phyloP scores from a whole-genome alignment of 2,113 vertebrate genomes.

The Poecile atricapillus region DNA sequence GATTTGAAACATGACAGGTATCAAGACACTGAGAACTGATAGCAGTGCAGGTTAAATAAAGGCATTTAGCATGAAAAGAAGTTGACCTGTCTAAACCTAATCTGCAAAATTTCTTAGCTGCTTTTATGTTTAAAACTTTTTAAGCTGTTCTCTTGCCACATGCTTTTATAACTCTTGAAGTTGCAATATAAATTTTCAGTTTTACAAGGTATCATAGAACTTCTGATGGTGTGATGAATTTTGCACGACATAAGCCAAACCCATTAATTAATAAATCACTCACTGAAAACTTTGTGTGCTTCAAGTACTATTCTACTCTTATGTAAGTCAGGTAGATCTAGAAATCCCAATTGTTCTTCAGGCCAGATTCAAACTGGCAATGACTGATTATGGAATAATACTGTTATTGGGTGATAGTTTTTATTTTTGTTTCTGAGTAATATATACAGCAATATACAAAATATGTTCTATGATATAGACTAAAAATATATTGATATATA shows the following conservation, averaged over 20 bases:
- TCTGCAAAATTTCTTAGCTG: background rate
- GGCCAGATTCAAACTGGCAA: background rate
- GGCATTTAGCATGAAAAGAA: background rate
- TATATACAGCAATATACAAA: background rate
- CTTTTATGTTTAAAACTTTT: background rate
- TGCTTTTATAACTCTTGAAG: background rate
- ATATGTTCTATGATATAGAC: background rate
- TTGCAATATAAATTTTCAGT: background rate
- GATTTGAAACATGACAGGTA: background rate
- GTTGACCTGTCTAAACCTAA: background rate
- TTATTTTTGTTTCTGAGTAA: background rate
- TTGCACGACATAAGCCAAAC: background rate
- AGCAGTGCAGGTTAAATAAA: background rate
- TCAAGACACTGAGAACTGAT: background rate
- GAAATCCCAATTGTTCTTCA: background rate
- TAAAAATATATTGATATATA: background rate
- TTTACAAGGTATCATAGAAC: background rate
- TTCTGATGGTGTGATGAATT: background rate
- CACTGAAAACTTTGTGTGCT: background rate
- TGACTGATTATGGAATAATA: background rate
- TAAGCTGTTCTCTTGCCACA: background rate
- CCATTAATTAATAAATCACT: background rate
- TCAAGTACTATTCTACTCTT: background rate
- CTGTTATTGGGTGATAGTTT: background rate
- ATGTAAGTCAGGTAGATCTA: background rate